A percentile compares a stretch with the other conserved stretches of the same genome.
These are phyloP conservation scores for Sebastes steindachneri DNA, from an alignment of 2,797 vertebrate species.

Conservation along the genomic window DNA sequence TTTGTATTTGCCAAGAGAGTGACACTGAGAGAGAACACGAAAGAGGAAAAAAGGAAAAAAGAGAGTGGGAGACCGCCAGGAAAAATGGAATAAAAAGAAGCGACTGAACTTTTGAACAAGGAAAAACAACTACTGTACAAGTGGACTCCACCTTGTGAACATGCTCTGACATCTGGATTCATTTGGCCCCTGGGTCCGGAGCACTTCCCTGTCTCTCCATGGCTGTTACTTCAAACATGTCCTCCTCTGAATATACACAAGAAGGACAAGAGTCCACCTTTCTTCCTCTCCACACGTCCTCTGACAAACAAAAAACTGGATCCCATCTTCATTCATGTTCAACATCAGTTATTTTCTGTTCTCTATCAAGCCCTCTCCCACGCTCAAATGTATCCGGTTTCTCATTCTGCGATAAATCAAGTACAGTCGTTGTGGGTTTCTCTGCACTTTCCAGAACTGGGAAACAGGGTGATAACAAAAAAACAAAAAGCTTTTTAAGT, in stretches of 20 bases:
- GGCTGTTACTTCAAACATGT: slow-evolving; percentile 64
- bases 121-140: slow-evolving; percentile 79
- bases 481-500: slow-evolving; percentile 51
- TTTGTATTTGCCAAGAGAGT: slow-evolving; percentile 49
- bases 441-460: slow-evolving; percentile 37
- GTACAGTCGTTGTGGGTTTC: slow-evolving; percentile 37
- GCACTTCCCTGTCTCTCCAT: slow-evolving; percentile 61
- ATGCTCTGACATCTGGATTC: slow-evolving; percentile 77
- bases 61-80: slow-evolving; percentile 39
- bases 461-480: slow-evolving; percentile 51
- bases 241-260: slow-evolving; percentile 9
- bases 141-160: slow-evolving; percentile 75
- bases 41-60: slow-evolving; percentile 8
- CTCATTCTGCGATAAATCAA: slow-evolving; percentile 53
- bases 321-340: slow-evolving; percentile 23
- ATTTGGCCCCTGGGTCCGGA: slow-evolving; percentile 69
- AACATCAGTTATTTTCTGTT: slow-evolving; percentile 32
- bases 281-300: slow-evolving; percentile 10
- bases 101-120: slow-evolving; percentile 67
- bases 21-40: slow-evolving; percentile 42
- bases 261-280: slow-evolving; percentile 39
- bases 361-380: slow-evolving; percentile 31
- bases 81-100: slow-evolving; percentile 59
- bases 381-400: slow-evolving; percentile 26
- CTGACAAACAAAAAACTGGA: slow-evolving; percentile 26